Evolutionary conservation across 1,140 invertebrate species (phyloP), one percentile per base, ranked within the genome.

Genomic region (Bombus vancouverensis): DNA sequence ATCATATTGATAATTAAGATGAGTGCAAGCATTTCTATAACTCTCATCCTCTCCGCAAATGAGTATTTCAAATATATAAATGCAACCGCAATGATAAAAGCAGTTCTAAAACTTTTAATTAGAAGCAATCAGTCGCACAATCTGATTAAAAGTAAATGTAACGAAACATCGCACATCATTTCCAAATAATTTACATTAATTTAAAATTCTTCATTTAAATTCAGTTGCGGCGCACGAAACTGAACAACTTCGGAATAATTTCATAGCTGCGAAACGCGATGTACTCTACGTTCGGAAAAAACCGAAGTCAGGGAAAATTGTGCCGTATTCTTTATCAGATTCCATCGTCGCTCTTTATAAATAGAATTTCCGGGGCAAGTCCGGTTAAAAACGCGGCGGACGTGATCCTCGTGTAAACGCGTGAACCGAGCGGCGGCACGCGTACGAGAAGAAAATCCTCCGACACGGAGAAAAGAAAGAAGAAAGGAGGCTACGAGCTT

Each of bases 341-440:
- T 44, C 13, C 28, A 15, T 42, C 28, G 25, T 9, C 39, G 12
- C 15, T 47, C 44, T 44, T 73, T 32, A 73, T 73, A 73, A 73
- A 47, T 44, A 73, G 71, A 73, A 73, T 73, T 73, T 73, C n/a
- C 15, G 13, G 3, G 15, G 28, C 18, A 10, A 73, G 13, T 44
- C 44, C 42, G 42, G 42, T 44, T 32, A 18, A 32, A 47, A 71
- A 73, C 28, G 8, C n/a, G n/a, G 15, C 15, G 71, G 39, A 47
- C 71, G 42, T 73, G 71, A 73, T 44, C 42, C n/a, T n/a, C 42
- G 42, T 73, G 70, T 28, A 39, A 71, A 71, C 39, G 39, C 70
- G 70, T 42, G 70, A 71, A 44, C 28, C 2, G 4, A 47, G 18
- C 13, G 71, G 37, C 10, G 28, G 25, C 39, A 42, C 39, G 25